Conservation (phyloP, 2,113 vertebrate species). For the Kobus ellipsiprymnus region DNA sequence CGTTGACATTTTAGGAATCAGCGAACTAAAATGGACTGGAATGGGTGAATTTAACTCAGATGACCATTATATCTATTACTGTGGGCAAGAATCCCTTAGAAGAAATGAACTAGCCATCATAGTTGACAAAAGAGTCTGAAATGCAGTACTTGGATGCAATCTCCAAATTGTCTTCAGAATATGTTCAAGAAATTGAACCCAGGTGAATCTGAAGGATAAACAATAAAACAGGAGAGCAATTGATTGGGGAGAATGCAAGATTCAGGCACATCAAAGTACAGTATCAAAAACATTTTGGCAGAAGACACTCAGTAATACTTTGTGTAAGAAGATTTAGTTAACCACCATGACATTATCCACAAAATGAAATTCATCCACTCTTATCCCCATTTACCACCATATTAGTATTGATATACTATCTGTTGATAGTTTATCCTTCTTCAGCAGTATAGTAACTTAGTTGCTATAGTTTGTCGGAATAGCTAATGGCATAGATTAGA, state of each 20-base stretch:
- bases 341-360: rapidly evolving
- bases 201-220: not conserved
- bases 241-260: not conserved
- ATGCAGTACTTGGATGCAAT: not conserved
- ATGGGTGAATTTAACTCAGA: not conserved
- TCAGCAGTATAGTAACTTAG: not conserved
- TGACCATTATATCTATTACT: not conserved
- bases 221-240: not conserved
- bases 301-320: not conserved
- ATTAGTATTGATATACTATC: not conserved
- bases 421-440: not conserved
- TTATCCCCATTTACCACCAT: not conserved
- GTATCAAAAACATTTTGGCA: not conserved
- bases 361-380: rapidly evolving
- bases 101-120: not conserved
- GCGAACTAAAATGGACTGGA: not conserved
- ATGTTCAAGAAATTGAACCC: not conserved
- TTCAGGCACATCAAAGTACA: not conserved
- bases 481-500: not conserved
- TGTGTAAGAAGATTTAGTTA: not conserved
- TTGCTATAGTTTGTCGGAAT: not conserved
- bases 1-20: not conserved
- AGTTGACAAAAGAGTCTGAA: not conserved
- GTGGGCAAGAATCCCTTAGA: not conserved
- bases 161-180: not conserved